Base-by-base conservation (phyloP, 1,140 invertebrate genomes). In the Drosophila sucinea region DNA sequence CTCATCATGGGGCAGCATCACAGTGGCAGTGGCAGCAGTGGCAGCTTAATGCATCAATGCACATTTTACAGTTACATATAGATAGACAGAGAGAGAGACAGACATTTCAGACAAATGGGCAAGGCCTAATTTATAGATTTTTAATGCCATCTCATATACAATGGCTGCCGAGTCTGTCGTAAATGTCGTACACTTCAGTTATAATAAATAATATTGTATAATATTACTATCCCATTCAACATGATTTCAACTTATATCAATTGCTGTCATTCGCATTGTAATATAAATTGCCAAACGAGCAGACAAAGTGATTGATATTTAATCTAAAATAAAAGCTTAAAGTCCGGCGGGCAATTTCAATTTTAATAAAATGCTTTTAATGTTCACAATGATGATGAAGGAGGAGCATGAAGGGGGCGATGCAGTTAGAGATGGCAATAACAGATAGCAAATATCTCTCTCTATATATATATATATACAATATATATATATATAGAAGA, bases 221-320 rank as follows among this genome's bases (percentile, higher is more conserved):
- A 38, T 75, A 44, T 74, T 56, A 55, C 41, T 38, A 38, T 38
- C 38, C 71, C 73, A 75, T 51, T 27, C 44, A 51, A 51, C 23
- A 51, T 51, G 44, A 51, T 27, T 51, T 27, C 66, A 77, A 77
- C 61, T 67, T 58, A 51, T 71, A 58, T 78, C 68, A 73, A 79
- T 77, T 72, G 79, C 73, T 72, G 64, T 81, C 73, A 81, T 65
- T 64, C 78, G 44, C 54, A 62, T 8, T 58, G 41, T 23, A 25
- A 29, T 70, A 41, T 68, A 57, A 77, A 77, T 77, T 62, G 73
- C 54, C 72, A 47, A 61, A 44, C 38, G 33, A 60, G 56, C 56
- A 77, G 76, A 73, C 76, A 78, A 78, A 78, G 77, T 79, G 75
- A 79, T 79, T 79, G 77, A 79, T 79, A 78, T 79, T 79, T 79